A percentile compares a stretch with the other conserved stretches of the same genome.
Conservation (phyloP, 2,113 vertebrate genomes). For the Eupsittula cactorum region DNA sequence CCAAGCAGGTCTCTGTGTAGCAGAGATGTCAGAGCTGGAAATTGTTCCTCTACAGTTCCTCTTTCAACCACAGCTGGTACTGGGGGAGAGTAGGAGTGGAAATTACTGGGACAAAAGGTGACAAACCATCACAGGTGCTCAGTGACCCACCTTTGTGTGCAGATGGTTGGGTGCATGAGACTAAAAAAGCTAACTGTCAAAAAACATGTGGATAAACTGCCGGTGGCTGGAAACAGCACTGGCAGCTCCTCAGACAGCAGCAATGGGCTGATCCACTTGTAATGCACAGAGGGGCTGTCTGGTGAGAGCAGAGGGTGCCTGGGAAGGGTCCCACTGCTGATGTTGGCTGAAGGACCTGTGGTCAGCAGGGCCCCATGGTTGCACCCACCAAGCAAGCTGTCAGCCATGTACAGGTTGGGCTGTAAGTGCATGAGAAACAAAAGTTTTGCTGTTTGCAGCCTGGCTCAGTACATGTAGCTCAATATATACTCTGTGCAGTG, state of each 20-base stretch:
- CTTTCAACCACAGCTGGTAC: neutral
- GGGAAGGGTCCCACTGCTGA: neutral
- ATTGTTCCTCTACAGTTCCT: neutral
- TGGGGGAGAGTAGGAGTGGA: neutral
- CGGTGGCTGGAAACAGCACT: neutral
- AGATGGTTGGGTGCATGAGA: fast-evolving
- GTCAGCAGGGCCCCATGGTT: neutral
- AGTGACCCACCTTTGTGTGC: neutral
- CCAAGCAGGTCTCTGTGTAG: neutral
- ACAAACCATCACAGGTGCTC: neutral
- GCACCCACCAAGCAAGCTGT: neutral
- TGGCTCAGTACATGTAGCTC: neutral
- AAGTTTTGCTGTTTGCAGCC: neutral
- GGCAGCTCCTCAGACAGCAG: neutral
- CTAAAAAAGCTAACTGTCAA: neutral
- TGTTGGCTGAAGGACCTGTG: neutral
- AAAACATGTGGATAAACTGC: neutral
- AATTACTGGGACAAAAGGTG: neutral
- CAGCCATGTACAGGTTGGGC: neutral
- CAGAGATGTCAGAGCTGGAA: neutral
- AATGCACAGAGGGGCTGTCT: neutral
- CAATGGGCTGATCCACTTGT: fast-evolving
- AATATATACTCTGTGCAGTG: neutral
- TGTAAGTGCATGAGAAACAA: neutral
- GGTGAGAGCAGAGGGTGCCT: neutral